Evolutionary conservation across 2,888 invertebrate species (phyloP).

Genomic region (Sepiola atlantica): DNA sequence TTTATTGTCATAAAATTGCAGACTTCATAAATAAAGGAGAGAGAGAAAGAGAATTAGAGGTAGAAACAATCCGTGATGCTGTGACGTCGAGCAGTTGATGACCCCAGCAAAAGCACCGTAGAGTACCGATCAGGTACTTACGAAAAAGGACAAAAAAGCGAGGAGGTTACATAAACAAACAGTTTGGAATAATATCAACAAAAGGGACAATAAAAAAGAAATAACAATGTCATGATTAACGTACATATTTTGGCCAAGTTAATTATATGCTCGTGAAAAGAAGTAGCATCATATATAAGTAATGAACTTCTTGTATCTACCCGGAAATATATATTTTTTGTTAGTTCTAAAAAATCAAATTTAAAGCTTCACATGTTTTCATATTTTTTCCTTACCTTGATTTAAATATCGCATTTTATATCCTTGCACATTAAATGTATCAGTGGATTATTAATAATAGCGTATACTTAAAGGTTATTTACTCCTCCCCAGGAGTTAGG

Average conservation of each 20-base stretch:
- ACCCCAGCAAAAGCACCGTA: not conserved
- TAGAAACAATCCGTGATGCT: not conserved
- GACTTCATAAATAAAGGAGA: not conserved
- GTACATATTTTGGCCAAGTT: not conserved
- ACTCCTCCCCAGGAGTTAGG: no score
- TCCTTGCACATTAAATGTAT: no score
- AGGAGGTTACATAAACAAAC: not conserved
- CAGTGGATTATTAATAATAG: no score
- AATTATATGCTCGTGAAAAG: no score
- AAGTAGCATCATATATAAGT: no score
- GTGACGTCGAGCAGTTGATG: not conserved
- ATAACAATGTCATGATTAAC: not conserved
- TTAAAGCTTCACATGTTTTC: no score
- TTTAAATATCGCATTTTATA: no score
- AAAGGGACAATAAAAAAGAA: not conserved
- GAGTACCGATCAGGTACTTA: not conserved
- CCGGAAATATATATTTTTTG: no score
- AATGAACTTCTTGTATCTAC: no score
- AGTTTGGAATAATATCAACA: not conserved
- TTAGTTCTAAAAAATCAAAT: no score
- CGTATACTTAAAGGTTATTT: no score
- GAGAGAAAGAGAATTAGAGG: not conserved
- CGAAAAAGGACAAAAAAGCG: not conserved
- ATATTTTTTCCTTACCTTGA: no score
- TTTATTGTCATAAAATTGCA: not conserved